Base-by-base conservation (phyloP, 35 echinoderm and acorn worm genomes). In the Apostichopus californicus region DNA sequence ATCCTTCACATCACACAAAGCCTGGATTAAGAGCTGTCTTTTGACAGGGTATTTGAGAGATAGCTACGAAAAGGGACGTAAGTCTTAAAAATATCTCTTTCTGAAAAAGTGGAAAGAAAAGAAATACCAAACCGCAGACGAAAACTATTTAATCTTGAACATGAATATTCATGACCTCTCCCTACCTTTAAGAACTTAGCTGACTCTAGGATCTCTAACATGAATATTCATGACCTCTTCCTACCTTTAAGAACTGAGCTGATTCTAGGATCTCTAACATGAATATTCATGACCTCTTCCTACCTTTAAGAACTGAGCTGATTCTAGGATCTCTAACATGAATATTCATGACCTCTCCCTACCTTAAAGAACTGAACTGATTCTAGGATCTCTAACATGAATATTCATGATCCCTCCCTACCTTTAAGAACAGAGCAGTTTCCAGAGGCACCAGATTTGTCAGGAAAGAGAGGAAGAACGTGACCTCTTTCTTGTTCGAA, bases 391-490 rank as follows among this genome's bases (percentile, higher is more conserved):
- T 20, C 86, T 88, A 6, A 1, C 6, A 75, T 75, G 17, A 13
- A 75, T 7, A 75, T 75, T 75, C 14, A 75, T 14, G 17, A 75
- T 4, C 46, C 56, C 7, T 26, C 17, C 9, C 28, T 58, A 89
- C 86, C 86, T 89, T 89, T 21, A 89, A 64, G 63, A 23, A 89
- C 23, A 75, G 61, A 52, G 86, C 86, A 55, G 63, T 20, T 89
- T 89, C 86, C 6, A 72, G 52, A 13, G 61, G 86, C 63, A 89
- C 86, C 46, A 89, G 52, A 9, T 89, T 89, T 60, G 57, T 89
- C 24, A 89, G 86, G 21, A 89, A 89, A 6, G 86, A 89, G n/a
- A 89, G 86, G 63, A 89, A 73, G 63, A 89, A 89, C 17, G 25
- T 17, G 46, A 72, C 86, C 14, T 89, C 86, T 64, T 89, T 89